Conservation (phyloP, 2,888 invertebrate genomes). For the Polylopha cassiicola region DNA sequence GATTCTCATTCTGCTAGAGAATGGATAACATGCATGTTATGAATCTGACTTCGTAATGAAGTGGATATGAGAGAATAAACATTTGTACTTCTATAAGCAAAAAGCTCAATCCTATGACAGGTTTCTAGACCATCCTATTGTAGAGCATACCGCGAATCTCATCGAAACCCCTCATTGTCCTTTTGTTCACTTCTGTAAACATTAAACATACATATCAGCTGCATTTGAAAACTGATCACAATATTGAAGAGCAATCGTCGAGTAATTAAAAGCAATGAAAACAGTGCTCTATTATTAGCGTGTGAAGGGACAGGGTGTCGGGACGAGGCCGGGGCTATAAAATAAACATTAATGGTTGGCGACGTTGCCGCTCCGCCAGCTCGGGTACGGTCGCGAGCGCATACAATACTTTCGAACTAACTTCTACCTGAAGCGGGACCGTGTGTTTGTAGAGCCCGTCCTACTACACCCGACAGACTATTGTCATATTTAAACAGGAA, state of each 20-base stretch:
- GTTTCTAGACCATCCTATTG: constrained; percentile 48
- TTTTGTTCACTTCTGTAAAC: constrained; percentile 47
- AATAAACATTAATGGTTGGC: constrained; percentile 40
- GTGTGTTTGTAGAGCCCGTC: constrained; percentile 39
- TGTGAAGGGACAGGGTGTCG: constrained; percentile 12
- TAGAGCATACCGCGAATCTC: constrained; percentile 49
- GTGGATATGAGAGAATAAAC: neutral
- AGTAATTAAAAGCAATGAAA: constrained; percentile 45
- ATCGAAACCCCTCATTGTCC: constrained; percentile 49
- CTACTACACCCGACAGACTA: constrained; percentile 13
- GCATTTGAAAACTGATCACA: constrained; percentile 31
- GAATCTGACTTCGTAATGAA: too few relatives aligned
- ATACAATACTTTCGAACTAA: constrained; percentile 37
- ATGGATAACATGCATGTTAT: too few relatives aligned
- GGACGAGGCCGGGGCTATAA: constrained; percentile 30
- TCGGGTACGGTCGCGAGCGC: constrained; percentile 42
- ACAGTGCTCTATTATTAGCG: constrained; percentile 26
- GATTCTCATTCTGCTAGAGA: too few relatives aligned
- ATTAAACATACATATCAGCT: constrained; percentile 18
- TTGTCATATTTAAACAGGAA: constrained; percentile 22
- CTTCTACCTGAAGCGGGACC: constrained; percentile 53
- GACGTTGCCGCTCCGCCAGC: constrained; percentile 57
- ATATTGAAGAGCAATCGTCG: constrained; percentile 34
- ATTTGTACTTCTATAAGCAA: constrained; percentile 7
- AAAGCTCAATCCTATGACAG: constrained; percentile 34